Base-by-base conservation (phyloP, 1,140 invertebrate species). In the Nebria ingens region DNA sequence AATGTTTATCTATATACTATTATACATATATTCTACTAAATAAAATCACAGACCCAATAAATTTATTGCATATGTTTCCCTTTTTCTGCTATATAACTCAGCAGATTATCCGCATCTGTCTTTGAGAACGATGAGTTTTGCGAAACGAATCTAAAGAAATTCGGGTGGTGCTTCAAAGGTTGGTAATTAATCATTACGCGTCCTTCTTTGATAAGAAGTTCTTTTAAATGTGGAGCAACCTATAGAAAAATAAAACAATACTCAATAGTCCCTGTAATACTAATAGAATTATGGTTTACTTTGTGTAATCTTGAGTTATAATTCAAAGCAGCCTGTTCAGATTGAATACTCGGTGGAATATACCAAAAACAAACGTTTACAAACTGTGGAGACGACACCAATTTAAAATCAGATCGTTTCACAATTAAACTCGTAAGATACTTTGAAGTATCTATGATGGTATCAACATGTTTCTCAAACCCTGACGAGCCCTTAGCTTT, bases 361-460 rank as follows among this genome's bases (percentile, higher is more conserved):
- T 83, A 86, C 84, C 83, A 87, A 65, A 87, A 87, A 61, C 82
- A 85, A 9, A 87, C 79, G 61, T 85, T 86, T 53, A 83, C 75
- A 66, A 76, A 84, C 67, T 79, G 77, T 45, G 81, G 79, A 65
- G 83, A 65, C 3, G 72, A 61, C n/a, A 79, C 71, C 40, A 78
- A 62, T 58, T 70, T 59, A 61, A 79, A 79, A 25, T 70, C 68
- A 2, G 62, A 54, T 56, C 73, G 59, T 17, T 64, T 61, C 17
- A 64, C 62, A 2, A 79, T 61, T 60, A 71, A 66, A 23, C 70
- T 53, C 53, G 69, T 70, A 25, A 77, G 71, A 51, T 74, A 75
- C 51, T 67, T 61, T 2, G 71, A 68, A 2, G 68, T 59, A 13
- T 70, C 65, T 67, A 77, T 76, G n/a, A 80, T 63, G 49, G 70